phyloP scores from a whole-genome alignment of 2,888 invertebrate species.

The Exocentrus adspersus region DNA sequence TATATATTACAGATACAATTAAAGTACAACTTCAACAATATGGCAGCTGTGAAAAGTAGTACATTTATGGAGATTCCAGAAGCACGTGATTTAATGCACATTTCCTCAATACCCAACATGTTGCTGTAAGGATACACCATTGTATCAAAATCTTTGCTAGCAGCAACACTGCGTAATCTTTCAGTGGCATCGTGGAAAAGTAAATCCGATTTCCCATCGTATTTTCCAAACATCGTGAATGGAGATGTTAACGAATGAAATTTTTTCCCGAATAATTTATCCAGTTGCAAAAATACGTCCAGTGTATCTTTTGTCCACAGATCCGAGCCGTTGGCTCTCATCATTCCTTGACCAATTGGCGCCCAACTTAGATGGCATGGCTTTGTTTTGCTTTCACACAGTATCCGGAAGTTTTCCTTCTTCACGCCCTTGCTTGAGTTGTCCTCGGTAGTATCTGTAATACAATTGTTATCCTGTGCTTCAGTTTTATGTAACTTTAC shows the following conservation, averaged over 20 bases:
- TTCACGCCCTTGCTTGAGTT: conserved; percentile 47
- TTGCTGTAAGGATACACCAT: conserved; percentile 53
- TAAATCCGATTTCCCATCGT: conserved; percentile 71
- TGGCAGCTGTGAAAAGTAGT: conserved; percentile 14
- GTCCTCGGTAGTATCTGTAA: conserved; percentile 51
- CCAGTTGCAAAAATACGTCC: conserved; percentile 75
- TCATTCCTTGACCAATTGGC: conserved; percentile 74
- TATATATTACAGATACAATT: not conserved
- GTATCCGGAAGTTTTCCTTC: conserved; percentile 64
- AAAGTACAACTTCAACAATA: conserved; percentile 20
- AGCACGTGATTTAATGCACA: conserved; percentile 38
- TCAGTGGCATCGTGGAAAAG: conserved; percentile 73
- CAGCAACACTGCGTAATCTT: conserved; percentile 55
- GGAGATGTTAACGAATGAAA: conserved; percentile 68
- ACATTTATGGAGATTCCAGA: not conserved
- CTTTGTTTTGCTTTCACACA: conserved; percentile 67
- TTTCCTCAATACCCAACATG: conserved; percentile 38
- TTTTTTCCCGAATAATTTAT: conserved; percentile 75
- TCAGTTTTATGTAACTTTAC: too few relatives aligned
- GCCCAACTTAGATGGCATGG: conserved; percentile 76
- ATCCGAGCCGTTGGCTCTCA: conserved; percentile 66
- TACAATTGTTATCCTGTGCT: too few relatives aligned
- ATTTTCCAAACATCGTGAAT: conserved; percentile 77
- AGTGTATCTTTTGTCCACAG: conserved; percentile 75
- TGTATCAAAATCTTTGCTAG: conserved; percentile 52